These are phyloP conservation scores for Hirtodrosophila duncani DNA, from an alignment of 2,888 invertebrate genomes.

Conservation along the genomic window DNA sequence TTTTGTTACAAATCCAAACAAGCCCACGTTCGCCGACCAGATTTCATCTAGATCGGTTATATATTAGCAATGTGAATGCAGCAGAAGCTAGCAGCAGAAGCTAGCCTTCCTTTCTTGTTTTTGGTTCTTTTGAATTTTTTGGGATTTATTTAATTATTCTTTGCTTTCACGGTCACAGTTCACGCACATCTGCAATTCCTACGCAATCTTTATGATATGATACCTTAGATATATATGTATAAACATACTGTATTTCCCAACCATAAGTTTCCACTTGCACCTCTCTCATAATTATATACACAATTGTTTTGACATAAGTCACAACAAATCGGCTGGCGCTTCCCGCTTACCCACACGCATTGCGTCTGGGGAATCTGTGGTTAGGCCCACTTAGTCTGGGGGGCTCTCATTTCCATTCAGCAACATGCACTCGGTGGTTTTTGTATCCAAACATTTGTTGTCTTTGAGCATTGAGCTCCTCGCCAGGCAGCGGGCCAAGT, in stretches of 20 bases:
- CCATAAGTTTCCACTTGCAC: conserved; percentile 11
- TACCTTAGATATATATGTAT: no score
- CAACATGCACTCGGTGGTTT: conserved; percentile 32
- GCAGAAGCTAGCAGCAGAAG: no score
- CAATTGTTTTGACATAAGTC: conserved; percentile 68
- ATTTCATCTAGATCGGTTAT: no score
- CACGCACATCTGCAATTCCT: no score
- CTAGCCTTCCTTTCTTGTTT: no score
- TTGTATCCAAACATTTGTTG: conserved; percentile 2
- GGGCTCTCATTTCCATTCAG: conserved; percentile 3
- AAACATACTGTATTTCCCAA: background rate
- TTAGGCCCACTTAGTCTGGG: conserved; percentile 4
- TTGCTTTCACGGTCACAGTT: no score
- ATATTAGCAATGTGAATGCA: no score
- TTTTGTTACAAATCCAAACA: no score
- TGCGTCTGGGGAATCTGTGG: conserved; percentile 26
- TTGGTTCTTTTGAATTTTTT: no score
- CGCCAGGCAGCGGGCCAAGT: background rate
- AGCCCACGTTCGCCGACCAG: no score
- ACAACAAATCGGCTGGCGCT: conserved; percentile 70
- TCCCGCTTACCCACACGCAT: conserved; percentile 59
- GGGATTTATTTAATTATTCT: no score
- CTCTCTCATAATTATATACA: conserved; percentile 16
- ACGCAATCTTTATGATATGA: no score
- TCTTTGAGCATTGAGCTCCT: conserved; percentile 47